Percentiles rank a stretch among this genome's conserved stretches.
Conservation (phyloP, 2,113 vertebrate species). For the Antennarius striatus region DNA sequence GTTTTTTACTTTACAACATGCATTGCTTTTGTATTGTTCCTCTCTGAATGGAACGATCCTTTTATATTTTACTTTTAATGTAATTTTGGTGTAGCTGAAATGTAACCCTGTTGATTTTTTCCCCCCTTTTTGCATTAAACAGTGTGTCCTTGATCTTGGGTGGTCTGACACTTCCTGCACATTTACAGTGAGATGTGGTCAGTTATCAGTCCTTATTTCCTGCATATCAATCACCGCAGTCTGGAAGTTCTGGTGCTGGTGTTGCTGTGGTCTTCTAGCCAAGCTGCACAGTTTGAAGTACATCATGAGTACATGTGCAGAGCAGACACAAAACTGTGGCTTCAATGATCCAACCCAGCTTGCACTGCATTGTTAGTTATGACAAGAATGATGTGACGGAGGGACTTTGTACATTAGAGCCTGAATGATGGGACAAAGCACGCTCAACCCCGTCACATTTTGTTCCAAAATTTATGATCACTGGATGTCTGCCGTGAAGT, state of each 20-base stretch:
- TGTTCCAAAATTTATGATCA: not conserved
- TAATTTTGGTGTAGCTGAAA: not conserved
- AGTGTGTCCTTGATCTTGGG: conserved; percentile 28
- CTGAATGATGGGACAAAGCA: not conserved
- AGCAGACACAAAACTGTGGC: not conserved
- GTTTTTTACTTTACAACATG: too few relatives aligned
- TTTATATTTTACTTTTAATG: not conserved
- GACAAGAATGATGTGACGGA: not conserved
- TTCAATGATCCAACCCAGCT: not conserved
- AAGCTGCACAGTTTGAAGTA: conserved; percentile 6
- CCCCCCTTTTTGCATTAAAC: not conserved
- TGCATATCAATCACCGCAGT: conserved; percentile 21
- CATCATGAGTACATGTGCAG: conserved; percentile 2
- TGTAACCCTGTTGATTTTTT: not conserved
- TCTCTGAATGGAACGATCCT: too few relatives aligned
- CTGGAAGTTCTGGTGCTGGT: not conserved
- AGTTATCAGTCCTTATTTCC: conserved; percentile 51
- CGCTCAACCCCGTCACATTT: not conserved
- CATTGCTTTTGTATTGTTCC: too few relatives aligned
- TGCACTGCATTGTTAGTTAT: not conserved
- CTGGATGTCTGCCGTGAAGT: not conserved
- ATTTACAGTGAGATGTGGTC: conserved; percentile 25
- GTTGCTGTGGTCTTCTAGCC: conserved; percentile 3
- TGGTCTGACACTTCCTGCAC: conserved; percentile 51
- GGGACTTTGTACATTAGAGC: not conserved